Evolutionary conservation across 2,113 vertebrate genomes (phyloP), one percentile per base, ranked within the genome.

Genomic region (Sylvia atricapilla): DNA sequence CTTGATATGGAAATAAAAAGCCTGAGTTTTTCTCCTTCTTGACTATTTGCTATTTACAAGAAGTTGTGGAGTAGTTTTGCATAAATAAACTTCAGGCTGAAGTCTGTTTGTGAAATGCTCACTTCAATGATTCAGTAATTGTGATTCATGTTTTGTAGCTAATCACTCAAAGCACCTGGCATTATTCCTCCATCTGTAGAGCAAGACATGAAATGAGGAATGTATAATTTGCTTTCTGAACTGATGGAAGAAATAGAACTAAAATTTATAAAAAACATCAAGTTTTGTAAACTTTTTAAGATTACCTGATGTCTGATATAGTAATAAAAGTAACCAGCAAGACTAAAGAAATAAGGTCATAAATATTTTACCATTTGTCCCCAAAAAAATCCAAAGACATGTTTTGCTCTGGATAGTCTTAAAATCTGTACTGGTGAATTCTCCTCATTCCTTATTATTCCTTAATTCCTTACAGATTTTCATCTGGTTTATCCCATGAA

Each of bases 41-140:
- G 39, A 14, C 19, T 82, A 33, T 49, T 83, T 85, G 13, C 27
- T 87, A 46, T 87, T 91, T 70, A 55, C 27, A 92, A 64, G 69
- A 76, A 92, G 23, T 70, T 89, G 64, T 90, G 35, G 39, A 77
- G 77, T 47, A 83, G 28, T 87, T 93, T 93, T 92, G 37, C 55
- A 59, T 83, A 89, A 83, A 80, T 85, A 94, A 91, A 37, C 68
- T 74, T 82, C 67, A 94, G 46, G 43, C 25, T 90, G 84, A 83
- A 77, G 47, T 20, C 37, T 94, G n/a, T 85, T 91, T 94, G 59
- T 80, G 78, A 83, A 94, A 91, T 80, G 63, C 11, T 87, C 14
- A 52, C 75, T 83, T 91, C 41, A 85, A 3, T 77, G 89, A 90
- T 70, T 94, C 89, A 78, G 44, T 82, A 82, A 62, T 66, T 85